A percentile compares a stretch with the other conserved stretches of the same genome.
Evolutionary conservation across 1,140 invertebrate species (phyloP).

Genomic region (Saccostrea echinata): DNA sequence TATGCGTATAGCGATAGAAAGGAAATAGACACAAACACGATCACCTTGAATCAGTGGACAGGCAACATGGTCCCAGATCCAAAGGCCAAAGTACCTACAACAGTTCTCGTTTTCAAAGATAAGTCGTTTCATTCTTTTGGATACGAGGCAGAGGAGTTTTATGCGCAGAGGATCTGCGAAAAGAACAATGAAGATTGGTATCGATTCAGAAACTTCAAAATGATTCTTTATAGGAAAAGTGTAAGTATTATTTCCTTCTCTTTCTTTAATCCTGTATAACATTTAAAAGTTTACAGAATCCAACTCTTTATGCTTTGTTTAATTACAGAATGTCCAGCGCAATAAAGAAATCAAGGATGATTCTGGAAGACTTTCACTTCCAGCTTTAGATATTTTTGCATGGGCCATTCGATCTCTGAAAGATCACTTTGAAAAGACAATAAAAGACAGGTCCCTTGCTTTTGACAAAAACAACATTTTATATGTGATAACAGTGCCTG

Average conservation of each 20-base stretch:
- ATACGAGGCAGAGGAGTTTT: constrained; percentile 48
- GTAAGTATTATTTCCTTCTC: not conserved
- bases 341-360: not conserved
- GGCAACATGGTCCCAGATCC: not conserved
- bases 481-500: constrained; percentile 30
- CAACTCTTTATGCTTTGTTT: not conserved
- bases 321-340: not conserved
- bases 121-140: constrained; percentile 53
- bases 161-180: not conserved
- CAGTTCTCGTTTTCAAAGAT: not conserved
- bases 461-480: not conserved
- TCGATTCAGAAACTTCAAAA: constrained; percentile 54
- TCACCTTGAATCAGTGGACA: not conserved
- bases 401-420: not conserved
- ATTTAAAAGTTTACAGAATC: not conserved
- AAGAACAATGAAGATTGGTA: constrained; percentile 45
- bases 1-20: constrained; percentile 43
- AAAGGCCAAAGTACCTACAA: not conserved
- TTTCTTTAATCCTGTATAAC: no score
- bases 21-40: not conserved
- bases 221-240: constrained; percentile 49
- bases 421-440: not conserved
- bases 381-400: not conserved
- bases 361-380: not conserved
- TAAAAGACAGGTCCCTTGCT: not conserved